A percentile compares a stretch with the other conserved stretches of the same genome.
Evolutionary conservation across 2,797 vertebrate genomes (phyloP).

Genomic region (Arctocebus calabarensis): DNA sequence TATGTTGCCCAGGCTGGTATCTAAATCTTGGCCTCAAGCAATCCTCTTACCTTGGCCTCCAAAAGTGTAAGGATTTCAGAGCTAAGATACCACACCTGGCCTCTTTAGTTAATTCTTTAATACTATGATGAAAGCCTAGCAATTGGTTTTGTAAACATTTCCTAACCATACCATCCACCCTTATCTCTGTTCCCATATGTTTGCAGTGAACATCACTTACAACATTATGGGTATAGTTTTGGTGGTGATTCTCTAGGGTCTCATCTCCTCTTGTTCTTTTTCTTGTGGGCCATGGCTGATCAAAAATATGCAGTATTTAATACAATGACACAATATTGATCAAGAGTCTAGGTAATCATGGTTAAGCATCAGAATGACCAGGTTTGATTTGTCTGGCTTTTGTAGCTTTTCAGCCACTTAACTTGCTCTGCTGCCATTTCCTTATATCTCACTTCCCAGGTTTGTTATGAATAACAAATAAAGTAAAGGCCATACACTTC

Average conservation of each 20-base stretch:
- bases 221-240: not conserved
- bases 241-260: not conserved
- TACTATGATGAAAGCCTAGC: not conserved
- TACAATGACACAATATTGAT: not conserved
- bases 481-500: not conserved
- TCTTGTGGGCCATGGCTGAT: not conserved
- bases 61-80: too few species aligned
- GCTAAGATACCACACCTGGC: too few species aligned
- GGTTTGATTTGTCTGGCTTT: not conserved
- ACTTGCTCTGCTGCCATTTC: not conserved
- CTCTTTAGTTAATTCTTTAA: not conserved
- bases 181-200: not conserved
- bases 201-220: not conserved
- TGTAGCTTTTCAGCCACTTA: not conserved
- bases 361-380: not conserved
- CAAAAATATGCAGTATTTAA: not conserved
- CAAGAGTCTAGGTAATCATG: not conserved
- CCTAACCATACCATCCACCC: fast-evolving
- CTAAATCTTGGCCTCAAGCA: too few species aligned
- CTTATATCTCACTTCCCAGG: not conserved
- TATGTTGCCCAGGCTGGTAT: too few species aligned
- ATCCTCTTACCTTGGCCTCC: too few species aligned
- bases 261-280: not conserved
- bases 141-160: not conserved
- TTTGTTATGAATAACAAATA: not conserved